These are phyloP conservation scores for Drosophila incognita DNA, from an alignment of 2,888 invertebrate genomes.

Conservation along the genomic window DNA sequence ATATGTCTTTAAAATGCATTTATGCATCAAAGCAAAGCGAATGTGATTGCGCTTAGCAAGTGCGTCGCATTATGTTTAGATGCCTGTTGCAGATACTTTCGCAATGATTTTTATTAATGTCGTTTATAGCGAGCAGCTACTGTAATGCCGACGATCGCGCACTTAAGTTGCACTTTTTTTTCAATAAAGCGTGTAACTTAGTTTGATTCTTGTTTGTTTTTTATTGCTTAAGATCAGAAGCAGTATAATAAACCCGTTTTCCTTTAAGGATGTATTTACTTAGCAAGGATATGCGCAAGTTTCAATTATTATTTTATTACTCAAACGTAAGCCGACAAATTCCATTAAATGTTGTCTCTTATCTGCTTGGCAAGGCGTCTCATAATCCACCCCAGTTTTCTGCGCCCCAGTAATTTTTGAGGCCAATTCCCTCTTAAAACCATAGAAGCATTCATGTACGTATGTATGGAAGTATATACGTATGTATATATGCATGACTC, in stretches of 20 bases:
- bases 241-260: not conserved
- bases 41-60: conserved; percentile 39
- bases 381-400: conserved; percentile 35
- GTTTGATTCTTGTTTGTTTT: not conserved
- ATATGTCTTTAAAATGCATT: conserved; percentile 70
- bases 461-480: not conserved
- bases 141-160: not conserved
- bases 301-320: not conserved
- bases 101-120: conserved; percentile 83
- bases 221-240: not conserved
- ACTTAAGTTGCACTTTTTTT: not conserved
- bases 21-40: conserved; percentile 60
- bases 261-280: not conserved
- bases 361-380: not conserved
- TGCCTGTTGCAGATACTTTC: conserved; percentile 73
- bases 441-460: not conserved
- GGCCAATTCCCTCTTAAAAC: conserved; percentile 69
- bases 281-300: not conserved
- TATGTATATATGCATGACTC: conserved; percentile 16
- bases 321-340: not conserved
- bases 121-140: conserved; percentile 70
- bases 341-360: conserved; percentile 3
- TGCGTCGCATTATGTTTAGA: conserved; percentile 31
- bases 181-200: not conserved
- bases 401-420: conserved; percentile 30